Conservation (phyloP, 2,113 vertebrate genomes). For the Thamnophis sirtalis region DNA sequence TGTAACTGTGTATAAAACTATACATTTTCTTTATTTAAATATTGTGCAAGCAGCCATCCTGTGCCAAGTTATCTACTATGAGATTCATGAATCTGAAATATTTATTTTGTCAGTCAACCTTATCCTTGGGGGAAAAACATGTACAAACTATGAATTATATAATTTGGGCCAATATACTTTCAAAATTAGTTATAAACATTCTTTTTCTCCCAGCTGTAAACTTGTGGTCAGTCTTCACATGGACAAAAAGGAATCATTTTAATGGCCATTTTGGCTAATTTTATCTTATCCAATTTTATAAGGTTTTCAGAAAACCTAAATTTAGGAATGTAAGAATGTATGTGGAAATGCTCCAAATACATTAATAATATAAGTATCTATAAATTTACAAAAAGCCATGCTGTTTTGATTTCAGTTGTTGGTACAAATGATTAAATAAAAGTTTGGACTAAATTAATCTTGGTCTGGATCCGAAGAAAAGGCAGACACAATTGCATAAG, state of each 20-base stretch:
- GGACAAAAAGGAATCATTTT: conserved; percentile 44
- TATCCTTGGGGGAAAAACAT: neutral
- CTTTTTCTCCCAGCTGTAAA: conserved; percentile 41
- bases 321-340: conserved; percentile 11
- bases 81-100: neutral
- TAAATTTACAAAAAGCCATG: neutral
- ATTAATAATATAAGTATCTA: neutral
- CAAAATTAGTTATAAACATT: neutral
- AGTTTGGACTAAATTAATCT: neutral
- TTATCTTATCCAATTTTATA: conserved; percentile 35
- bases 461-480: neutral
- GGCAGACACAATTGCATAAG: neutral
- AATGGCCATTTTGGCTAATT: conserved; percentile 23
- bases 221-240: conserved; percentile 45
- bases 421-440: neutral
- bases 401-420: neutral
- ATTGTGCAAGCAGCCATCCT: neutral
- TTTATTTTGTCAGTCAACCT: neutral
- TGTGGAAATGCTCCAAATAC: neutral
- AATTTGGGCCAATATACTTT: neutral
- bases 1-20: neutral
- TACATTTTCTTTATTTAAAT: neutral
- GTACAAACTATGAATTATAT: neutral
- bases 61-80: neutral
- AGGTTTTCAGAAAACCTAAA: conserved; percentile 33